Evolutionary conservation across 2,113 vertebrate species (phyloP), one percentile per base, ranked within the genome.

Genomic region (Miniopterus natalensis): DNA sequence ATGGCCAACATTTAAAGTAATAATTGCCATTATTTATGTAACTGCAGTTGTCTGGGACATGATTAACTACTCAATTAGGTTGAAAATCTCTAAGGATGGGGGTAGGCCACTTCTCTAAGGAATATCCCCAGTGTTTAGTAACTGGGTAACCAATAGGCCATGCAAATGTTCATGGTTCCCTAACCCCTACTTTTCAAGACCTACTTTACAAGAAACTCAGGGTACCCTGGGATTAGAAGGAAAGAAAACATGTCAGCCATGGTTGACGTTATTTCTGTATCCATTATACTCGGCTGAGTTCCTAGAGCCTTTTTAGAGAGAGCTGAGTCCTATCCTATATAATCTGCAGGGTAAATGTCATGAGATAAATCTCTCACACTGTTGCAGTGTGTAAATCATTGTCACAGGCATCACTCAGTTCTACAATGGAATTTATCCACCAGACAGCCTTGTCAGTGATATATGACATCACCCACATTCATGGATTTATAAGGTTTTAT

Each of bases 331-430:
- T 83, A 4, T 93, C 79, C 51, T 94, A 4, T 94, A 11, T 95
- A 87, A 95, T 85, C 85, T 95, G 42, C 31, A 66, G 36, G 87
- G 78, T 81, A 93, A 95, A 96, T 88, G 78, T 61, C 47, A 25
- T 1, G 15, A 91, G 65, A 84, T 96, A 97, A 97, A 97, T 95
- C 80, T 83, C 68, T 94, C 51, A 23, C 40, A 40, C 14, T 21
- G 21, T 90, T 63, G 83, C 27, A 91, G 49, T 65, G 68, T 89
- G 23, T 97, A 96, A 96, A 96, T 97, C 97, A 96, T 15, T 79
- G 91, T 96, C 49, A 45, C 25, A 3, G 68, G 9, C 51, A 74
- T 93, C 87, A 92, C 36, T 97, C 91, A 94, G 3, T 65, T 92
- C 92, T 83, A 40, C 74, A 88, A 2, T 87, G 75, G 78, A 85